Conservation (phyloP, 2,888 invertebrate genomes). For the Sesia bembeciformis region DNA sequence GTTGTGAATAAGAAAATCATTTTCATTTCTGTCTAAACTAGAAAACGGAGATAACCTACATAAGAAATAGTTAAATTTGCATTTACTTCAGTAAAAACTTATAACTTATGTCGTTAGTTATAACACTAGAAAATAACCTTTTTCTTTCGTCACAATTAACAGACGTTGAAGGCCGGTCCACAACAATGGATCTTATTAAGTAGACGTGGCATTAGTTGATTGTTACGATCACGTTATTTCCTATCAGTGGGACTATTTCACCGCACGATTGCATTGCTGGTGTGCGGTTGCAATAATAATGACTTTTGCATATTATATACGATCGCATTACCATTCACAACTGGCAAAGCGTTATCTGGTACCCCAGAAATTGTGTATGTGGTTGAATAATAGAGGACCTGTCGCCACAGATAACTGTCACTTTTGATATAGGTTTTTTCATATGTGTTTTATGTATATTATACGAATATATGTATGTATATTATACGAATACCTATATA, state of each 20-base stretch:
- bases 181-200: background rate
- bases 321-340: background rate
- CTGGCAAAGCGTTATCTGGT: background rate
- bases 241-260: background rate
- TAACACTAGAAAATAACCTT: background rate
- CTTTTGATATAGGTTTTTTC: no score
- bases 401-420: no score
- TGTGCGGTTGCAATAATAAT: background rate
- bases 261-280: background rate
- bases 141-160: background rate
- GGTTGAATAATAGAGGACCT: no score
- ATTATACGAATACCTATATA: no score
- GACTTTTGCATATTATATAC: background rate
- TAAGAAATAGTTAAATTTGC: no score
- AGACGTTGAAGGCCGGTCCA: background rate
- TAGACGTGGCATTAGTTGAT: background rate
- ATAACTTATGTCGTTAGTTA: no score
- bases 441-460: no score
- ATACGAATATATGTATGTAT: no score
- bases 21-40: no score
- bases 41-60: no score
- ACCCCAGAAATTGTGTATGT: background rate
- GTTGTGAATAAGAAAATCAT: no score
- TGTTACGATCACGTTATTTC: slow-evolving; percentile 3
- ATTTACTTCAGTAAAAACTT: no score